Evolutionary conservation across 2,888 invertebrate species (phyloP).

Genomic region (Entomobrya multifasciata): DNA sequence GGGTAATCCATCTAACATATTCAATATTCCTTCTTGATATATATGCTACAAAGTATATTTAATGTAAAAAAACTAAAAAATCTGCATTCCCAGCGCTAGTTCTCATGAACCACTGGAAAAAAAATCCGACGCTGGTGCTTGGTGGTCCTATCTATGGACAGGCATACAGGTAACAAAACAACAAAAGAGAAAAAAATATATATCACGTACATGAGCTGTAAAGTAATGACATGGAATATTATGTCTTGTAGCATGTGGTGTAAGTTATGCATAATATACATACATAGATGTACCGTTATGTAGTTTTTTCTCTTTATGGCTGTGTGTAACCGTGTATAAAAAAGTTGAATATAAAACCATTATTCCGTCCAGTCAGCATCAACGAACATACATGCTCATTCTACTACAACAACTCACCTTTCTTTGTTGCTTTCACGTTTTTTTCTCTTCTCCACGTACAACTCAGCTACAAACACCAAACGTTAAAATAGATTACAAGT

Average conservation of each 20-base stretch:
- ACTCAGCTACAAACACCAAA: neutral
- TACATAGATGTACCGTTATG: neutral
- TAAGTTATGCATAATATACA: neutral
- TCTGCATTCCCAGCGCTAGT: constrained; percentile 23
- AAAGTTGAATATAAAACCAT: neutral
- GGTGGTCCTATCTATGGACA: neutral
- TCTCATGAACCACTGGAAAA: constrained; percentile 5
- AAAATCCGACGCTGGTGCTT: too few relatives aligned
- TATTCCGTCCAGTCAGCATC: neutral
- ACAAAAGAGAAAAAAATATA: neutral
- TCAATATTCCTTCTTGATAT: too few relatives aligned
- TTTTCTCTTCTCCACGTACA: too few relatives aligned
- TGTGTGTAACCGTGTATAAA: neutral
- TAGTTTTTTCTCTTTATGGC: neutral
- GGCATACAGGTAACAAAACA: constrained; percentile 16
- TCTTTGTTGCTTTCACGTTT: constrained; percentile 45
- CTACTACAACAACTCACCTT: constrained; percentile 27
- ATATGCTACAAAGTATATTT: neutral
- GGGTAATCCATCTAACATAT: too few relatives aligned
- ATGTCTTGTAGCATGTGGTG: neutral
- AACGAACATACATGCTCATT: neutral
- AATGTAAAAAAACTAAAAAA: neutral
- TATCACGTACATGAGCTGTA: neutral
- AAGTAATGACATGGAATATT: neutral
- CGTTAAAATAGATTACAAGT: constrained; percentile 41